Percentiles rank a stretch among this genome's conserved stretches.
phyloP scores from a whole-genome alignment of 2,888 invertebrate genomes.

The Nemapogon koenigi region DNA sequence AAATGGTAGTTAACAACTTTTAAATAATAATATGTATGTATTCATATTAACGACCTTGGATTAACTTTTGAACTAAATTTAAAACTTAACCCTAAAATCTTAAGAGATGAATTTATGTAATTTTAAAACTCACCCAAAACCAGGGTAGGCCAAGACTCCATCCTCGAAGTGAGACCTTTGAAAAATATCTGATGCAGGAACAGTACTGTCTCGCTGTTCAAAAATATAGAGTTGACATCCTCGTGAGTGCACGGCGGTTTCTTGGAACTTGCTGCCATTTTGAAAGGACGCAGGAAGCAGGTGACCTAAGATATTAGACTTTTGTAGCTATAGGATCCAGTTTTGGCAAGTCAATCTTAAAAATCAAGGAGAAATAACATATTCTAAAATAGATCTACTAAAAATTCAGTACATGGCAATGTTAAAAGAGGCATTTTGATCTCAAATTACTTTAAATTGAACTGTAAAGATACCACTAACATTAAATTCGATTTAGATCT shows the following conservation, averaged over 20 bases:
- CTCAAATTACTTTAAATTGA: background rate
- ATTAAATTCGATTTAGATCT: too few relatives aligned
- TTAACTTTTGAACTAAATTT: background rate
- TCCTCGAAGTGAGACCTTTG: constrained; percentile 87
- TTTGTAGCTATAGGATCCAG: constrained; percentile 1
- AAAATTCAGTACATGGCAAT: too few relatives aligned
- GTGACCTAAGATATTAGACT: constrained; percentile 70
- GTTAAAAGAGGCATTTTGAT: background rate
- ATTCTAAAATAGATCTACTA: too few relatives aligned
- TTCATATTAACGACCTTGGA: background rate
- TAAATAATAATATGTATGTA: background rate
- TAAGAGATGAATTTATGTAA: background rate
- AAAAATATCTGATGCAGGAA: constrained; percentile 94
- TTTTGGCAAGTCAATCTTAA: too few relatives aligned
- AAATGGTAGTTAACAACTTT: background rate
- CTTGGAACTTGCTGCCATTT: constrained; percentile 94
- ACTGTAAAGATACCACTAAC: too few relatives aligned
- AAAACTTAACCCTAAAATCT: background rate
- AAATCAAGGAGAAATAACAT: too few relatives aligned
- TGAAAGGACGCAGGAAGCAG: constrained; percentile 87
- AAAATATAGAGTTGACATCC: constrained; percentile 92
- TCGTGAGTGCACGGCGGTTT: constrained; percentile 93
- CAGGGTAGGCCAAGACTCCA: constrained; percentile 94
- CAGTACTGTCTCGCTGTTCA: constrained; percentile 90
- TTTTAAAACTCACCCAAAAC: constrained; percentile 74